Conservation (phyloP, 2,113 vertebrate species). For the Cygnus buccinator region DNA sequence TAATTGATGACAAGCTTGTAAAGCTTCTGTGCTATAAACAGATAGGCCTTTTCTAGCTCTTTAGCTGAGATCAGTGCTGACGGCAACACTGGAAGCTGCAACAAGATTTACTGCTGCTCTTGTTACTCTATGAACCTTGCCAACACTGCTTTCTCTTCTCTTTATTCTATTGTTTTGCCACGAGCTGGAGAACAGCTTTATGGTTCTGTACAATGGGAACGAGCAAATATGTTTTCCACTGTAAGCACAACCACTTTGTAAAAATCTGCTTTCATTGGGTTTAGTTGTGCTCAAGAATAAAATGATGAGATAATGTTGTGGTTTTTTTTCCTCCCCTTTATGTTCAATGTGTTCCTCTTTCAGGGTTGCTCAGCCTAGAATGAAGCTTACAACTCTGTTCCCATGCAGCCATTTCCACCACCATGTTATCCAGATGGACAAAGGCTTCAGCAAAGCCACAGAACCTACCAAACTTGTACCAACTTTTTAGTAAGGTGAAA, state of each 20-base stretch:
- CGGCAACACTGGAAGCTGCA: not conserved
- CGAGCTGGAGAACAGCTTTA: not conserved
- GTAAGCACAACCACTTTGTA: not conserved
- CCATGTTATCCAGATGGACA: not conserved
- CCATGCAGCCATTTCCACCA: not conserved
- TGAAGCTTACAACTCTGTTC: not conserved
- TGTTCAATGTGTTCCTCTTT: not conserved
- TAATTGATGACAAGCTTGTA: not conserved
- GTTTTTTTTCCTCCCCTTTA: not conserved
- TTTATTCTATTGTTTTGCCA: not conserved
- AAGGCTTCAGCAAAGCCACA: not conserved
- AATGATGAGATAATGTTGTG: not conserved
- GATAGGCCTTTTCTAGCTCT: not conserved
- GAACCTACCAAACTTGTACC: not conserved
- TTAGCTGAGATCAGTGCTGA: not conserved
- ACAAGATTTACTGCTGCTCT: not conserved
- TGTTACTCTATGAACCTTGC: not conserved
- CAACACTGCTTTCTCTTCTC: fast-evolving
- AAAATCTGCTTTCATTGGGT: not conserved
- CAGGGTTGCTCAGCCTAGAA: not conserved
- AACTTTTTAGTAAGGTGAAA: not conserved
- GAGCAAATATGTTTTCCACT: not conserved
- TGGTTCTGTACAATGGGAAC: not conserved
- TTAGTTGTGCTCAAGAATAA: not conserved
- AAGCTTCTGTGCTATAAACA: not conserved